Evolutionary conservation across 2,888 invertebrate genomes (phyloP).

Genomic region (Trypoxylon attenuatum): DNA sequence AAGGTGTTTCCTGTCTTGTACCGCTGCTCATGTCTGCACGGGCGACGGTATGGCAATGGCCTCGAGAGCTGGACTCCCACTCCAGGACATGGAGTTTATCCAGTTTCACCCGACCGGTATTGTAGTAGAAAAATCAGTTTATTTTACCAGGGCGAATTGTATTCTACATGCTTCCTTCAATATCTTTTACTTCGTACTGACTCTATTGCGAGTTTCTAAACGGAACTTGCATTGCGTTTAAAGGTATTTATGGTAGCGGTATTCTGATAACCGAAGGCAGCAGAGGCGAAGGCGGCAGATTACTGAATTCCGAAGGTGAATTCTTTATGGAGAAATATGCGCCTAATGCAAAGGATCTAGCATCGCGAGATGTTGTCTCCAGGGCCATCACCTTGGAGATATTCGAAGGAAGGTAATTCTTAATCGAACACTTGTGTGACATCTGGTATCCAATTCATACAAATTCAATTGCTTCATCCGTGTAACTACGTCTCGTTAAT

Average conservation of each 20-base stretch:
- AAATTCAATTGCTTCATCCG: not conserved
- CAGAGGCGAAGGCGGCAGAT: conserved; percentile 96
- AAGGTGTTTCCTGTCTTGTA: conserved; percentile 93
- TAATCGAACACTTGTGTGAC: not conserved
- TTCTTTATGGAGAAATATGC: conserved; percentile 99
- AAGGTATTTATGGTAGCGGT: conserved; percentile 97
- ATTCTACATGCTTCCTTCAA: too few relatives aligned
- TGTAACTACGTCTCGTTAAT: not conserved
- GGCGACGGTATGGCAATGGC: conserved; percentile 98
- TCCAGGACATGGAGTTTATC: conserved; percentile 98
- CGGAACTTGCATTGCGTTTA: not conserved
- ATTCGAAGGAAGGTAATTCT: conserved; percentile 83
- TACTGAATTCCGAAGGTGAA: conserved; percentile 96
- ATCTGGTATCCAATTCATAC: not conserved
- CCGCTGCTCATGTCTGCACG: conserved; percentile 98
- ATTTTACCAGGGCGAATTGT: not conserved
- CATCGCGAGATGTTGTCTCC: conserved; percentile 97
- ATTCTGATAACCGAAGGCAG: conserved; percentile 98
- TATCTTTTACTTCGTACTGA: too few relatives aligned
- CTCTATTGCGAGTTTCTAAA: too few relatives aligned
- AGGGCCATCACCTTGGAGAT: conserved; percentile 98
- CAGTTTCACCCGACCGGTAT: conserved; percentile 98
- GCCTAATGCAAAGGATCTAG: conserved; percentile 97
- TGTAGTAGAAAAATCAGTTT: not conserved
- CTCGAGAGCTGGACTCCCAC: conserved; percentile 92